Base-by-base conservation (phyloP, 2,113 vertebrate genomes). In the Coregonus clupeaformis region DNA sequence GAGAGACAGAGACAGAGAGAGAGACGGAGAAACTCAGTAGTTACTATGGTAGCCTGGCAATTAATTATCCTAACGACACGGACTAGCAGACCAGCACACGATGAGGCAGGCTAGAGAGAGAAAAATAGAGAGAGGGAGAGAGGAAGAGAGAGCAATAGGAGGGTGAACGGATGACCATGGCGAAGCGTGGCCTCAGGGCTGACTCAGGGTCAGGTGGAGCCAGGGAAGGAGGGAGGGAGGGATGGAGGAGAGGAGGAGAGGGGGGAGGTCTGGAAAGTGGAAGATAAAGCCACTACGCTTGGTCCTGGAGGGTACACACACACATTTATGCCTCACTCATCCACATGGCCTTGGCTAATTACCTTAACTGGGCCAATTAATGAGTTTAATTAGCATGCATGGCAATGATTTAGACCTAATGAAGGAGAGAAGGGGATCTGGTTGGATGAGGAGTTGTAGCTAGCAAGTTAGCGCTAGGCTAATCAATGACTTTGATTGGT, bases 11-110 rank as follows among this genome's bases (percentile, higher is more conserved):
- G 27, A 29, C 1, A 29, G 27, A 27, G 27, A 27, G 32, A 1
- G 6, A 32, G 32, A 7, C 0, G 70, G 32, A 20, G 74, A 75
- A 47, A 57, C 65, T 74, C 67, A 67, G 77, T 72, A 73, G 79
- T 86, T 89, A 83, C 89, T 80, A 83, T 80, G 77, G 77, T 77
- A 84, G 73, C 71, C 24, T 55, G 63, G 78, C 85, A 90, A 92
- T 92, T 92, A 88, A 89, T 85, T 89, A 69, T 73, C 71, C 62
- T 81, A 86, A 90, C 59, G 69, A 85, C 84, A 86, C 80, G 70
- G 75, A 82, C 74, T 32, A 82, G 77, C 16, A 69, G 80, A 82
- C 68, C 59, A 36, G 64, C 24, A 71, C 57, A 72, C 3, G 30
- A 81, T 3, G 25, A 71, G 71, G 32, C 20, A 5, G 14, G 29